Percentiles rank a stretch among this genome's conserved stretches.
Evolutionary conservation across 2,888 invertebrate genomes (phyloP).

Genomic region (Chrysodeixis includens): DNA sequence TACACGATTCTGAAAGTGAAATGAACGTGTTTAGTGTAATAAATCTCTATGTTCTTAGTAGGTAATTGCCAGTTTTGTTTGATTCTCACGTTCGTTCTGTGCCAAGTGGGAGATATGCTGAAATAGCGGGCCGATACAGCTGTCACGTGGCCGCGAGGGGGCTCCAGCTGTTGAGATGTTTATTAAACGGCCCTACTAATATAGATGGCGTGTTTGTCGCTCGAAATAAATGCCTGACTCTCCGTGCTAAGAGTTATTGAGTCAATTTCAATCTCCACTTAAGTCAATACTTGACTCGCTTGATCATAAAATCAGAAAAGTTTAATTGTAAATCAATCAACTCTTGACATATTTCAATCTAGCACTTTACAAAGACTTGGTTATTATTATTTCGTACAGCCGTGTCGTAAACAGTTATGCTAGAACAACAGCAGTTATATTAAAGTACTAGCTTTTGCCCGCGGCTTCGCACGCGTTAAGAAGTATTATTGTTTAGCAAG

Average conservation of each 20-base stretch:
- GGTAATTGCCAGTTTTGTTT: conserved; percentile 61
- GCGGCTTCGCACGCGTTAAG: too few relatives aligned
- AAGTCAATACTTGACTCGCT: background rate
- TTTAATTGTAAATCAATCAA: background rate
- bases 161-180: conserved; percentile 30
- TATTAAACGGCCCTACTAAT: conserved; percentile 15
- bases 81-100: conserved; percentile 54
- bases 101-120: conserved; percentile 43
- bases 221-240: background rate
- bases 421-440: too few relatives aligned
- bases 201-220: background rate
- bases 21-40: conserved; percentile 76
- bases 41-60: conserved; percentile 73
- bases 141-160: conserved; percentile 34
- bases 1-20: conserved; percentile 82
- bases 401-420: too few relatives aligned
- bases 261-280: background rate
- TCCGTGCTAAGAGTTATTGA: background rate
- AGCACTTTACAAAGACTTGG: too few relatives aligned
- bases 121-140: conserved; percentile 45
- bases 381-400: too few relatives aligned
- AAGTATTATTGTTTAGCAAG: too few relatives aligned
- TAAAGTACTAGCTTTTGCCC: too few relatives aligned
- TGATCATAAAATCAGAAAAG: background rate
- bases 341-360: too few relatives aligned